Base-by-base conservation (phyloP, 2,113 vertebrate genomes). In the Pseudorhombus dupliciocellatus region DNA sequence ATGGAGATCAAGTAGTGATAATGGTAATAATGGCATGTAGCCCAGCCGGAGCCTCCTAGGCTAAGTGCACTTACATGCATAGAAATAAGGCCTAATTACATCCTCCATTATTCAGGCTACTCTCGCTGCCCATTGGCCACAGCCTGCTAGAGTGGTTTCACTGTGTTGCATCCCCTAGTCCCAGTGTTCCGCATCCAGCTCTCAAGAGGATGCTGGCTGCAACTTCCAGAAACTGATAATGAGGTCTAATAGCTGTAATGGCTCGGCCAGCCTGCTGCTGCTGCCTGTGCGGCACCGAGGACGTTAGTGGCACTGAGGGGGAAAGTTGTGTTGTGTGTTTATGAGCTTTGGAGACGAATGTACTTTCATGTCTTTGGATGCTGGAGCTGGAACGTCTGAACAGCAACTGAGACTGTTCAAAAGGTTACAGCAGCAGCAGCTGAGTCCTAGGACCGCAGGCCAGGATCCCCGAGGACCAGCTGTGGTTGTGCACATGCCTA, bases 21-120 rank as follows among this genome's bases (percentile, higher is more conserved):
- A 90, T 90, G 88, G 84, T 81, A 80, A 77, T 84, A 84, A 90
- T 89, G 89, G 84, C 88, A 59, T 73, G 68, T 48, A 66, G 89
- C 84, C 86, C 85, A 76, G 80, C 44, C 37, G 66, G 82, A 78
- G 71, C 72, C 80, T 76, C 66, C 64, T 11, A 56, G 79, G 69
- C 71, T 90, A 86, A 92, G 89, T 90, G 89, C 88, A 90, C 90
- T 90, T 80, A 65, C 74, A 81, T 77, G 80, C 84, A 81, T 85
- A 87, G 70, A 79, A 84, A 84, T 67, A 62, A 66, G 80, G 62
- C 77, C 81, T 85, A 86, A 87, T 90, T 86, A 86, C 81, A 71
- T 73, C 81, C 78, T 81, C 84, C 79, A 89, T 89, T 88, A 88
- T 86, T 84, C 71, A 71, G 63, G 6, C 66, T 75, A 18, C 73